Base-by-base conservation (phyloP, 2,888 invertebrate genomes). In the Stenchaetothrips biformis region DNA sequence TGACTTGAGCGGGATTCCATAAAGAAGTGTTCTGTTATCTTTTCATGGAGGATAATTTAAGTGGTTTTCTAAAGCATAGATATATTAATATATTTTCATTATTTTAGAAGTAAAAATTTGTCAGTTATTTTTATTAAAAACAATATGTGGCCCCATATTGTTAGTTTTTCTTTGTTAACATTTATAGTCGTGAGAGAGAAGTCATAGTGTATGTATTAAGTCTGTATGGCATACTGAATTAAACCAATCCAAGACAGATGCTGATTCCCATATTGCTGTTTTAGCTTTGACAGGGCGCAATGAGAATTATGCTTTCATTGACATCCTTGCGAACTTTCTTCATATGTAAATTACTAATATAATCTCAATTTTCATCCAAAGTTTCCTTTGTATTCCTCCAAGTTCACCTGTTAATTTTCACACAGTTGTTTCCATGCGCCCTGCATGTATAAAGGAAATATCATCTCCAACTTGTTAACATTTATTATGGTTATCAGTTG, bases 71-170 rank as follows among this genome's bases (percentile, higher is more conserved):
- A 74, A 74, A 74, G 67, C 67, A 74, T 74, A 74, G 67, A 74
- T 74, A 74, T 74, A 74, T 74, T 74, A 74, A 74, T 74, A 74
- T 74, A 74, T 74, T 74, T 74, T 74, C 67, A 74, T 74, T 74
- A 74, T 74, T 74, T 74, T 74, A 74, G 67, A 25, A 74, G 67
- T 74, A 74, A 25, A 74, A 74, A 74, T 74, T 74, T 74, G 67
- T 74, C 67, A 74, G 67, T 74, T 74, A 74, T 74, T 74, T 74
- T 74, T 74, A 74, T 74, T 74, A 74, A 74, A 74, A 74, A 74
- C 67, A 74, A 74, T 74, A 74, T 74, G 67, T 25, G 67, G 67
- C 67, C 67, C 67, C 67, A 74, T 74, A 74, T 74, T 25, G 67
- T 74, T 74, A 74, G 67, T 74, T 74, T 74, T 74, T 74, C 67